These are phyloP conservation scores for Martes flavigula DNA, from an alignment of 2,797 vertebrate genomes.

Conservation along the genomic window DNA sequence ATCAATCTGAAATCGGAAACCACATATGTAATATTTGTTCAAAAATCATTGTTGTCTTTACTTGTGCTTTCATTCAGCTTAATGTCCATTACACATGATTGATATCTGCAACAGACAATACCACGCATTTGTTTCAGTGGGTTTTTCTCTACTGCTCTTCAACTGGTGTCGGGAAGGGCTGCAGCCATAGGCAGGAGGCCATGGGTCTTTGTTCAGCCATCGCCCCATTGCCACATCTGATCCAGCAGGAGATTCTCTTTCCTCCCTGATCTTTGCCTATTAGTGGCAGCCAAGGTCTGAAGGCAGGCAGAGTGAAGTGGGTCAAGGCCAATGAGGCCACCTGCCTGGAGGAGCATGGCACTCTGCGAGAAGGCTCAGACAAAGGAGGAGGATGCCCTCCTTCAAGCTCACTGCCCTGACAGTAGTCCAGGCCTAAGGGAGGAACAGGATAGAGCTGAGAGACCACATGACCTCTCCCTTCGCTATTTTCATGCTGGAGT, in stretches of 20 bases:
- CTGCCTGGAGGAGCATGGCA: neutral
- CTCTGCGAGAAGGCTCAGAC: neutral
- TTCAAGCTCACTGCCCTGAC: neutral
- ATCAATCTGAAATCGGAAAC: slow-evolving; percentile 57
- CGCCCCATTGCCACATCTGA: neutral
- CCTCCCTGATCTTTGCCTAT: neutral
- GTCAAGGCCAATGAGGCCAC: neutral
- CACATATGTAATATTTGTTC: slow-evolving; percentile 60
- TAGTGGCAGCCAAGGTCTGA: neutral
- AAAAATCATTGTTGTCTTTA: slow-evolving; percentile 48
- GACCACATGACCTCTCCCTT: neutral
- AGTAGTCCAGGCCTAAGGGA: neutral
- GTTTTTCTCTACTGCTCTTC: neutral
- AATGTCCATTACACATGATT: slow-evolving; percentile 49
- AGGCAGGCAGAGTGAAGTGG: neutral
- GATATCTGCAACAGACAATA: slow-evolving; percentile 11
- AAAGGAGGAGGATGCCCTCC: neutral
- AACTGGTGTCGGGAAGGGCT: neutral
- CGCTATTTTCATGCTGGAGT: neutral
- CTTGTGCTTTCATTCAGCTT: slow-evolving; percentile 27
- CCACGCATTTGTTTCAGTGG: neutral
- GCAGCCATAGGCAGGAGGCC: neutral
- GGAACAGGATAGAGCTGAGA: neutral
- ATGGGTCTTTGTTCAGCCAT: neutral
- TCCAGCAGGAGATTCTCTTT: neutral